phyloP scores from a whole-genome alignment of 2,113 vertebrate species.

The Colistium nudipinnis region DNA sequence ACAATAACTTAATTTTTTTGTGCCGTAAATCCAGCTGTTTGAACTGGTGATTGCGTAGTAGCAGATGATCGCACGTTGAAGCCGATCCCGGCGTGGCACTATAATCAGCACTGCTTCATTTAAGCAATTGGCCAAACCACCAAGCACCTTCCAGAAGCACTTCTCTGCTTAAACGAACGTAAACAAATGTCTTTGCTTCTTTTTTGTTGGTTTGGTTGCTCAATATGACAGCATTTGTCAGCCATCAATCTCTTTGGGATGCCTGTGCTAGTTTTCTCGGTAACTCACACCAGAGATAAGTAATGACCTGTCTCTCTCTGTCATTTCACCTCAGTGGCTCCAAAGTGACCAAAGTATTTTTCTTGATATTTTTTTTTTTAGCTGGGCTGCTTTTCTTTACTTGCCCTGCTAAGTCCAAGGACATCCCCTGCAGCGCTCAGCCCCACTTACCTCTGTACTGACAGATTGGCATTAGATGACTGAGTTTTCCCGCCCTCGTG shows the following conservation, averaged over 20 bases:
- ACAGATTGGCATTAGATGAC: conserved; percentile 68
- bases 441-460: conserved; percentile 45
- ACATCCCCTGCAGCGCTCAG: conserved; percentile 40
- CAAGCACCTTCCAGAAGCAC: conserved; percentile 1
- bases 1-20: background rate
- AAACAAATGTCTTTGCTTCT: conserved; percentile 11
- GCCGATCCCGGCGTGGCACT: background rate
- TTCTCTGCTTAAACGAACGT: conserved; percentile 18
- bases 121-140: conserved; percentile 6
- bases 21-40: background rate
- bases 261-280: conserved; percentile 47
- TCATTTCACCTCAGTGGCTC: conserved; percentile 55
- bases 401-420: conserved; percentile 61
- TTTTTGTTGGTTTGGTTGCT: conserved; percentile 9
- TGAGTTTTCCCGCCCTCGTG: conserved; percentile 44
- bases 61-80: background rate
- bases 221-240: conserved; percentile 29
- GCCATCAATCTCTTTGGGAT: conserved; percentile 49
- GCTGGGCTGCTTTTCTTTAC: conserved; percentile 43
- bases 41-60: background rate
- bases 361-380: conserved; percentile 38
- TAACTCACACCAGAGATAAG: conserved; percentile 45
- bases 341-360: conserved; percentile 33
- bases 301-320: conserved; percentile 44
- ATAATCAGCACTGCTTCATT: conserved; percentile 13